Evolutionary conservation across 2,113 vertebrate genomes (phyloP).

Genomic region (Pimephales promelas): DNA sequence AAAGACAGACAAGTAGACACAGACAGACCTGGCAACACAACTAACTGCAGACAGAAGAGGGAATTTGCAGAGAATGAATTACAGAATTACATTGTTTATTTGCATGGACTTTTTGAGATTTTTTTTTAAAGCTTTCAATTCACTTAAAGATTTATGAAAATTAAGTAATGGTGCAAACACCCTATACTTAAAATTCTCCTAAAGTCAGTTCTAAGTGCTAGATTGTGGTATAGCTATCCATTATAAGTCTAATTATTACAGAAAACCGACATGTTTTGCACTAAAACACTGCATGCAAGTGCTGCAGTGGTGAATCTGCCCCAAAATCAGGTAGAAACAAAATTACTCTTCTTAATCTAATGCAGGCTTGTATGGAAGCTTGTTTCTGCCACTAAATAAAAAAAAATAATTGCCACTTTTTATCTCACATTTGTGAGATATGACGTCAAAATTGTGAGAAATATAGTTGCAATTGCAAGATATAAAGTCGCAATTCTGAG

Average conservation of each 20-base stretch:
- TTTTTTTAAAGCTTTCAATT: background rate
- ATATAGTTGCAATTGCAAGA: too few species aligned
- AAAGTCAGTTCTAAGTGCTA: background rate
- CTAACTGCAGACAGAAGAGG: background rate
- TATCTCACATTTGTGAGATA: too few species aligned
- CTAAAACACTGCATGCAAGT: background rate
- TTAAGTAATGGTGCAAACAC: background rate
- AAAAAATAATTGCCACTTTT: too few species aligned
- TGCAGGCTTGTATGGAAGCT: too few species aligned
- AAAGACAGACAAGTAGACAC: constrained; percentile 61
- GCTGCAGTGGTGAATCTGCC: background rate
- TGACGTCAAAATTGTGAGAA: too few species aligned
- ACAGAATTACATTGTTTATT: background rate
- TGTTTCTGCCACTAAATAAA: too few species aligned
- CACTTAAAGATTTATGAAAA: background rate
- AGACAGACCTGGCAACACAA: background rate
- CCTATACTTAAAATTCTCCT: background rate
- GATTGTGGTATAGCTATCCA: background rate
- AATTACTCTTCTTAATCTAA: background rate
- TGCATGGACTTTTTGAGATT: background rate
- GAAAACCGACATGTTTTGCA: background rate
- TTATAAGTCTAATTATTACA: background rate
- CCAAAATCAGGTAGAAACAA: background rate
- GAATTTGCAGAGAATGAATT: background rate
- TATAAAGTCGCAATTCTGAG: too few species aligned